A percentile compares a stretch with the other conserved stretches of the same genome.
Evolutionary conservation across 2,797 vertebrate genomes (phyloP).

Genomic region (Thalassophryne amazonica): DNA sequence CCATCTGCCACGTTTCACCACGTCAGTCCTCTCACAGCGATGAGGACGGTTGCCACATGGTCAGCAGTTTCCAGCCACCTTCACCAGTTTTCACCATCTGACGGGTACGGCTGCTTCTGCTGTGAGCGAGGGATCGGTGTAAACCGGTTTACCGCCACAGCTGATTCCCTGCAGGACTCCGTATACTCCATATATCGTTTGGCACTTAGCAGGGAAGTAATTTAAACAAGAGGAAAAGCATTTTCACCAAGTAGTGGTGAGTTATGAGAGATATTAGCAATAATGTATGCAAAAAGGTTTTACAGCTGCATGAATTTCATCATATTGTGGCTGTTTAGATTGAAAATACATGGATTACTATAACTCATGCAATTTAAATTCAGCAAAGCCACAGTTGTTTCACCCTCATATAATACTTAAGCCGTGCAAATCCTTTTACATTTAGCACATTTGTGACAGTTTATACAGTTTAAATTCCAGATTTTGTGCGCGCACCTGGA

Average conservation of each 20-base stretch:
- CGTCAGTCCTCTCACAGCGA: background rate
- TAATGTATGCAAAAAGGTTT: background rate
- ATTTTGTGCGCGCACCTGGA: background rate
- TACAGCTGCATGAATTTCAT: background rate
- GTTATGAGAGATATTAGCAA: background rate
- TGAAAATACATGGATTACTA: background rate
- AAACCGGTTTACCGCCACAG: slow-evolving; percentile 8
- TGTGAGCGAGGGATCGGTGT: background rate
- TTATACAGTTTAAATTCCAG: background rate
- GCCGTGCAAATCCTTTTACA: slow-evolving; percentile 1
- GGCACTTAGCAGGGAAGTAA: background rate
- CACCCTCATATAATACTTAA: background rate
- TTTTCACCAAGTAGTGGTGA: background rate
- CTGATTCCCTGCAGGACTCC: background rate
- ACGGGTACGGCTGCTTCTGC: slow-evolving; percentile 2
- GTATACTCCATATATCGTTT: slow-evolving; percentile 4
- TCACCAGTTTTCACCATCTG: background rate
- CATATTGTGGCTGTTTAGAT: background rate
- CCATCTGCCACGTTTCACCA: slow-evolving; percentile 9
- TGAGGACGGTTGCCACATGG: background rate
- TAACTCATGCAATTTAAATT: background rate
- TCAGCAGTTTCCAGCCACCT: background rate
- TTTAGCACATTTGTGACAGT: background rate
- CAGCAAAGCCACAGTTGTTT: background rate
- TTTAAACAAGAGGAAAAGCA: background rate